Evolutionary conservation across 2,888 invertebrate species (phyloP), one percentile per base, ranked within the genome.

Genomic region (Trypoxylon attenuatum): DNA sequence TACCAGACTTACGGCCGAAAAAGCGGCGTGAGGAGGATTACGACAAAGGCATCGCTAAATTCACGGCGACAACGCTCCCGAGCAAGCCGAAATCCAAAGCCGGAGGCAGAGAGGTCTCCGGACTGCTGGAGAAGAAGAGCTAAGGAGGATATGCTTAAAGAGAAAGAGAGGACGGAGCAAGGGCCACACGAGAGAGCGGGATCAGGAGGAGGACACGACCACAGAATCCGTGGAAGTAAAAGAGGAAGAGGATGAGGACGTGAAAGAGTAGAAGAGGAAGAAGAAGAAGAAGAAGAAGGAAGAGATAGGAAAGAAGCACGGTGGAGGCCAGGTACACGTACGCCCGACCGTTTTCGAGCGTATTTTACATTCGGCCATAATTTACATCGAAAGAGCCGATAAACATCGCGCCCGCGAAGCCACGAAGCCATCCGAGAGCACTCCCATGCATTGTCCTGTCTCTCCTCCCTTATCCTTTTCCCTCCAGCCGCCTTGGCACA

Each of bases 351-450:
- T 23, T 73, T 33, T 33, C 33, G 33, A 33, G 33, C 33, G 33
- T 33, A 33, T 33, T 33, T 33, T 33, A 33, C 33, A 33, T 33
- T 33, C 73, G 69, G 73, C 75, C 79, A 79, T 81, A 81, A 80
- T 81, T 81, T 81, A 81, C 79, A 80, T 81, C 79, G 80, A 80
- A 80, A 76, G 78, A 77, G 80, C 79, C 80, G 80, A 81, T 81
- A 80, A 81, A 81, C 79, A 81, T 81, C 78, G 79, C 81, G 78
- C 80, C 81, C 80, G 72, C 62, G n/a, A 70, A 77, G 77, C 78
- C 75, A 73, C 77, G 73, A 76, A 77, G 73, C 63, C 76, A 76
- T 61, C 73, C 62, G 64, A 66, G 71, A 62, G 52, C 25, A 21
- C 16, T 25, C 23, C 54, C 33, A 8, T 18, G 49, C 56, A 61